phyloP scores from a whole-genome alignment of 2,113 vertebrate genomes.

The Percina caprodes region DNA sequence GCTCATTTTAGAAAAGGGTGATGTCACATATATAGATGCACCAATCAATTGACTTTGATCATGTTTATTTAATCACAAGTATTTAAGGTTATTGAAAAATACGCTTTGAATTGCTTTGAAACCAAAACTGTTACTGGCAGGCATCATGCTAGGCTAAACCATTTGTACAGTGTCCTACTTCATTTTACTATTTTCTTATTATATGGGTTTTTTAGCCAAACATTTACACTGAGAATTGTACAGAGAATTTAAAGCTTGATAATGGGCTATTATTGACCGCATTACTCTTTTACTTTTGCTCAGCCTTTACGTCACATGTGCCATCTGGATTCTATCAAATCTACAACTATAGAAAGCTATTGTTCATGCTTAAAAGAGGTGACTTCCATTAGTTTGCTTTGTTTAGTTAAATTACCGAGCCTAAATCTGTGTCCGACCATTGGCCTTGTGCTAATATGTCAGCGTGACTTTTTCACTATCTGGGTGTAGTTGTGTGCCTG shows the following conservation, averaged over 20 bases:
- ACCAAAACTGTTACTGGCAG: neutral
- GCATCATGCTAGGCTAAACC: neutral
- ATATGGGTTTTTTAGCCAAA: neutral
- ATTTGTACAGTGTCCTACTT: neutral
- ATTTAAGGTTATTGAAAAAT: neutral
- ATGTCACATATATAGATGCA: neutral
- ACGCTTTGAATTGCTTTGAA: neutral
- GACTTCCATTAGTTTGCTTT: conserved; percentile 27
- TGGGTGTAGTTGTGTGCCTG: conserved; percentile 16
- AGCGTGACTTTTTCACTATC: conserved; percentile 4
- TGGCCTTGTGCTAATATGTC: conserved; percentile 46
- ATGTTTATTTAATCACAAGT: neutral
- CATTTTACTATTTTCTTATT: neutral
- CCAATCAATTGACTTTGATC: neutral
- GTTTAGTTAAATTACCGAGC: conserved; percentile 30
- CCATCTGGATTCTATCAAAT: neutral
- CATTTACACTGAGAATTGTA: neutral
- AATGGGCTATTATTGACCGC: neutral
- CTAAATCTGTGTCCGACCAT: neutral
- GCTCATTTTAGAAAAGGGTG: neutral
- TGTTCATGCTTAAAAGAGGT: neutral
- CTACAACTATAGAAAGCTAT: neutral
- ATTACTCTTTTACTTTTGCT: neutral
- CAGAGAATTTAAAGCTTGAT: neutral
- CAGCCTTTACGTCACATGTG: neutral